Percentiles rank a stretch among this genome's conserved stretches.
These are phyloP conservation scores for Melinaea menophilus DNA, from an alignment of 2,888 invertebrate species.

Conservation along the genomic window DNA sequence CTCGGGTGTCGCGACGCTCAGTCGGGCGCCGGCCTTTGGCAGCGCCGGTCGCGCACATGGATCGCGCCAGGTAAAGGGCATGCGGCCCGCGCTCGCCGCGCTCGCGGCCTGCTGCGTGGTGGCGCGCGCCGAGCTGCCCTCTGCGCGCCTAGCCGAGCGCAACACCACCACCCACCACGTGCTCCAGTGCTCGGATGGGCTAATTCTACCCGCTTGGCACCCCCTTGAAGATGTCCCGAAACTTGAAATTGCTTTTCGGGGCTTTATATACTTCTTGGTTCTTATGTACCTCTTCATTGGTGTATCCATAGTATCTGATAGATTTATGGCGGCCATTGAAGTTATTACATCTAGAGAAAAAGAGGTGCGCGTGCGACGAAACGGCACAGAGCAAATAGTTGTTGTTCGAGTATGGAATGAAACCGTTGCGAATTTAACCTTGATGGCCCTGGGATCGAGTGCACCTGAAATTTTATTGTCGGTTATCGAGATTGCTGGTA, in stretches of 20 bases:
- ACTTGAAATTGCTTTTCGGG: slow-evolving; percentile 89
- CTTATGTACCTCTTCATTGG: slow-evolving; percentile 98
- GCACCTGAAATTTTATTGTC: slow-evolving; percentile 99
- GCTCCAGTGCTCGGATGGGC: slow-evolving; percentile 86
- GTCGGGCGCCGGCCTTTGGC: slow-evolving; percentile 73
- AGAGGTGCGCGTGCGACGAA: slow-evolving; percentile 93
- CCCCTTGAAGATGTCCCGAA: slow-evolving; percentile 87
- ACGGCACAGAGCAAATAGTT: slow-evolving; percentile 92
- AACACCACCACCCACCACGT: slow-evolving; percentile 61
- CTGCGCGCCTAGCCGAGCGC: slow-evolving; percentile 58
- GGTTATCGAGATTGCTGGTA: slow-evolving; percentile 98
- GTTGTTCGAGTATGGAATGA: slow-evolving; percentile 99
- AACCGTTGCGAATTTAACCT: slow-evolving; percentile 97
- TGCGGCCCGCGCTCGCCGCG: slow-evolving; percentile 73
- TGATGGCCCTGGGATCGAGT: slow-evolving; percentile 99
- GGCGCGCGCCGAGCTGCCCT: slow-evolving; percentile 64
- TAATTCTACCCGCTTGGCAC: slow-evolving; percentile 92
- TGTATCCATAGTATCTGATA: slow-evolving; percentile 98
- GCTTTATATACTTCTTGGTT: slow-evolving; percentile 91
- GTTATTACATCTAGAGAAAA: slow-evolving; percentile 99
- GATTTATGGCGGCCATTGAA: slow-evolving; percentile 99
- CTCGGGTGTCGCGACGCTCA: slow-evolving; percentile 51
- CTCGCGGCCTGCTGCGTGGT: slow-evolving; percentile 70
- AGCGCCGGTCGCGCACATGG: slow-evolving; percentile 69
- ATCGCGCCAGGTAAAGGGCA: slow-evolving; percentile 64